These are phyloP conservation scores for Synergus laeviventris DNA, from an alignment of 2,888 invertebrate genomes.

Conservation along the genomic window DNA sequence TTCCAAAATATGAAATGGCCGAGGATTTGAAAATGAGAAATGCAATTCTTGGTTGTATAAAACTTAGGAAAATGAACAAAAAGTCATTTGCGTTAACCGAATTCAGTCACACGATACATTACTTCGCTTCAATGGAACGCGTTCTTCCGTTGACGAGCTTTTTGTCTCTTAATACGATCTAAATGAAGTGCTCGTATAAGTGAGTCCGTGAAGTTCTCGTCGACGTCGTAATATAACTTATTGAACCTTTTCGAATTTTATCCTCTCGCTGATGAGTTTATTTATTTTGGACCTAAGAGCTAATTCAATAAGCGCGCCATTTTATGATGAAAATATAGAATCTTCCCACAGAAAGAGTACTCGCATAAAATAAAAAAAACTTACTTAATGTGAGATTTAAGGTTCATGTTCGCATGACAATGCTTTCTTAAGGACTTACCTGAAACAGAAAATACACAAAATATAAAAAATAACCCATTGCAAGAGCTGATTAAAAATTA, in stretches of 20 bases:
- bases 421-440: not conserved
- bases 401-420: not conserved
- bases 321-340: not conserved
- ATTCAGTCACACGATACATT: constrained; percentile 38
- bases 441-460: not conserved
- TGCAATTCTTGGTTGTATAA: constrained; percentile 23
- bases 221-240: constrained; percentile 47
- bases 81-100: constrained; percentile 32
- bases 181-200: constrained; percentile 55
- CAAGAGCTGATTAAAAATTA: too few species aligned
- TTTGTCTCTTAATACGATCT: constrained; percentile 61
- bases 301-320: not conserved
- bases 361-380: not conserved
- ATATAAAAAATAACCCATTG: too few species aligned
- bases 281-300: constrained; percentile 3
- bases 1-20: not conserved
- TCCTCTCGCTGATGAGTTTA: constrained; percentile 3
- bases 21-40: not conserved
- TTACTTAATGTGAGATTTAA: not conserved
- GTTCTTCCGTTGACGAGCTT: constrained; percentile 52
- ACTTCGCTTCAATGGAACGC: constrained; percentile 50
- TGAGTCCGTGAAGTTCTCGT: constrained; percentile 41
- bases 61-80: constrained; percentile 23
- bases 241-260: constrained; percentile 22
- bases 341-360: not conserved